Conservation (phyloP, 2,888 invertebrate genomes). For the Maniola hyperantus region DNA sequence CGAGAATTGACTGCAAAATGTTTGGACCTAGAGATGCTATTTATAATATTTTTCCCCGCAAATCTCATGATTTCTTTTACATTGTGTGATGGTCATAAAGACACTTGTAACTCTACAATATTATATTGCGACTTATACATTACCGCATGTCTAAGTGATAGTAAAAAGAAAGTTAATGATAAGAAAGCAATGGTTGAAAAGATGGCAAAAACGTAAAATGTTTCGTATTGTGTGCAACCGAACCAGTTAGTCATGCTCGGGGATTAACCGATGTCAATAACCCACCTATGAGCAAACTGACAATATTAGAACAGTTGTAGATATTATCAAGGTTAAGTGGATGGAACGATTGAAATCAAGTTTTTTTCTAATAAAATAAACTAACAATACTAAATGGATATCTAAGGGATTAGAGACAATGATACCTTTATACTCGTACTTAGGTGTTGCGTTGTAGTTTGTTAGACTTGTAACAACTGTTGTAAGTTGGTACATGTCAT, state of each 20-base stretch:
- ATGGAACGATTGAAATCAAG: not conserved
- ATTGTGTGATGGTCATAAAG: not conserved
- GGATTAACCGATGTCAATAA: constrained; percentile 18
- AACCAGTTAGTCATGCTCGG: not conserved
- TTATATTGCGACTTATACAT: not conserved
- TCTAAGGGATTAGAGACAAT: no score
- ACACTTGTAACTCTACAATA: not conserved
- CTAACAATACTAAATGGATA: no score
- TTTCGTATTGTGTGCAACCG: no score
- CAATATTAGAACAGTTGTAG: constrained; percentile 14
- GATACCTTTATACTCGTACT: no score
- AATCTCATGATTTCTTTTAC: not conserved
- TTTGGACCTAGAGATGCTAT: not conserved
- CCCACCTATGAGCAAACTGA: not conserved
- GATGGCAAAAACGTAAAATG: not conserved
- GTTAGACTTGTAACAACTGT: no score
- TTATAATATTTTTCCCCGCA: not conserved
- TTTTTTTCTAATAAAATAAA: no score
- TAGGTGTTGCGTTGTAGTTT: no score
- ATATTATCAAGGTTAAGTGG: not conserved
- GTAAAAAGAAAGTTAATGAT: not conserved
- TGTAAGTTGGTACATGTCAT: no score
- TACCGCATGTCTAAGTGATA: not conserved
- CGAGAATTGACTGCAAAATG: not conserved
- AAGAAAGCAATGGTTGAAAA: not conserved